Conservation (phyloP, 2,113 vertebrate species). For the Cygnus buccinator region DNA sequence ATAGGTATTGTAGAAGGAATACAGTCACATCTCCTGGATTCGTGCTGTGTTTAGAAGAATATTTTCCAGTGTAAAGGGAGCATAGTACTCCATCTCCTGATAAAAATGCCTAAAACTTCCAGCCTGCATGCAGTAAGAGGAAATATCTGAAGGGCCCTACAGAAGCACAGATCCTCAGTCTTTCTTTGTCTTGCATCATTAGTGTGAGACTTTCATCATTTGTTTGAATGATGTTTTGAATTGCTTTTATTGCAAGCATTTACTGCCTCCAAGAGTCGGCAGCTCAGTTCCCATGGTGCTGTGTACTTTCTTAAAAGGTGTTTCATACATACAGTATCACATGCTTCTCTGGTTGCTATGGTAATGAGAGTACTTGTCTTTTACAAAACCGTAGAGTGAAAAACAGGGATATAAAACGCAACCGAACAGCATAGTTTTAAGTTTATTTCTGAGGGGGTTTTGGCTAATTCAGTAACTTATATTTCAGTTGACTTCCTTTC, state of each 20-base stretch:
- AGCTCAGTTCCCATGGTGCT: conserved; percentile 12
- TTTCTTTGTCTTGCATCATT: background rate
- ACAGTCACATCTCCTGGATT: background rate
- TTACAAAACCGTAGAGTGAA: background rate
- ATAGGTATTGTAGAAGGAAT: background rate
- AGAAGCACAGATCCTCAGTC: background rate
- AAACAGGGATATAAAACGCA: background rate
- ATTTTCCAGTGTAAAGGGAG: background rate
- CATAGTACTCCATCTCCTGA: background rate
- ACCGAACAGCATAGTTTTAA: background rate
- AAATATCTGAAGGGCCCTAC: background rate
- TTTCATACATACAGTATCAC: background rate
- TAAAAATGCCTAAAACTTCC: background rate
- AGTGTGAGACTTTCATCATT: background rate
- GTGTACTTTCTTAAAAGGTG: background rate
- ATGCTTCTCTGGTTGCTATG: background rate
- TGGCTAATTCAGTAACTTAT: background rate
- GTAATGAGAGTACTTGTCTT: background rate
- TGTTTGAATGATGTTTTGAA: background rate
- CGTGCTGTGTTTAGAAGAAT: background rate
- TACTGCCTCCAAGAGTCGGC: background rate
- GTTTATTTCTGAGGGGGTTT: background rate
- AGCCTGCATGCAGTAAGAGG: background rate
- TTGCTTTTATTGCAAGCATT: background rate
- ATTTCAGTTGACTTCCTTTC: background rate